Conservation (phyloP, 2,113 vertebrate genomes). For the Pseudorectes ferrugineus region DNA sequence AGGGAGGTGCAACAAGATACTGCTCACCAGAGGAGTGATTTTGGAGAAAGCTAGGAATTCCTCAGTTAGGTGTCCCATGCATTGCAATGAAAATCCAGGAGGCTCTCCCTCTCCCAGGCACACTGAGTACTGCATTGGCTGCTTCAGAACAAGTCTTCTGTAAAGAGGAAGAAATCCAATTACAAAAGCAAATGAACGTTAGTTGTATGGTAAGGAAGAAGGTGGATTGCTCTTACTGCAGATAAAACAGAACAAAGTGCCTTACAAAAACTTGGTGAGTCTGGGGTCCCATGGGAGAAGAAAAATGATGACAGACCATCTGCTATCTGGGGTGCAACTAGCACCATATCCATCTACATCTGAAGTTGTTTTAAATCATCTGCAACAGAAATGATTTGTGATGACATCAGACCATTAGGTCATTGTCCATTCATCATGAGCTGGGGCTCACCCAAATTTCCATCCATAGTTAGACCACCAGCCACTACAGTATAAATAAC, state of each 20-base stretch:
- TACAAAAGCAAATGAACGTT: fast-evolving
- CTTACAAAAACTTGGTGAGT: not conserved
- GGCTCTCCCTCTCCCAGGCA: not conserved
- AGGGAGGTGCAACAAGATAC: not conserved
- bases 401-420: not conserved
- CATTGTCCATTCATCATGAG: not conserved
- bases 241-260: not conserved
- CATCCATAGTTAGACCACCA: not conserved
- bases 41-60: not conserved
- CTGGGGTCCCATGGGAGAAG: not conserved
- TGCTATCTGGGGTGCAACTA: not conserved
- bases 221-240: not conserved
- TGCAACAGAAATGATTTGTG: not conserved
- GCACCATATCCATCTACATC: not conserved
- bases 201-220: not conserved
- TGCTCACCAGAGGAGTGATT: not conserved
- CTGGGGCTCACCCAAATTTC: not conserved
- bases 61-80: not conserved
- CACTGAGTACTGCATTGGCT: not conserved
- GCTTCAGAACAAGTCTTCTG: not conserved
- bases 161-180: not conserved
- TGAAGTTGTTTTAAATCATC: not conserved
- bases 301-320: not conserved
- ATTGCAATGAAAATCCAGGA: not conserved
- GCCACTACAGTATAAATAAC: not conserved